Evolutionary conservation across 2,888 invertebrate species (phyloP), one percentile per base, ranked within the genome.

Genomic region (Anoplius nigerrimus): DNA sequence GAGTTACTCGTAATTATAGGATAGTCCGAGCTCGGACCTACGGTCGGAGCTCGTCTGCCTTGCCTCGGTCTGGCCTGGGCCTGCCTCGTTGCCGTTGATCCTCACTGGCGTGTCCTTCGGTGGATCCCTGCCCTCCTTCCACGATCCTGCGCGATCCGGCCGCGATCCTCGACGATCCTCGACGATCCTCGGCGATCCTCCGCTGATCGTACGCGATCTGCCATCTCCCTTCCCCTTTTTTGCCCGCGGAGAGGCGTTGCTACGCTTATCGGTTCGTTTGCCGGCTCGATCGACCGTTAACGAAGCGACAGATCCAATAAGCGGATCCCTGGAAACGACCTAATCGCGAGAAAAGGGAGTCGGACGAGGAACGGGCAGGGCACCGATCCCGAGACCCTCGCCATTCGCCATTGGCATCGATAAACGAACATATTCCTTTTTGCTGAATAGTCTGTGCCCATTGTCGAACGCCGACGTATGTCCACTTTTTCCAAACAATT

Each of bases 1-100:
- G 88, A 88, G 87, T 88, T 88, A 88, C 88, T 88, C 88, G 87
- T 88, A 88, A 88, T 88, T 88, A 88, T 88, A 88, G 88, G 87
- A 87, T 87, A 86, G 86, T 81, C 84, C 79, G 78, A 72, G 77
- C 82, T 80, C 80, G 77, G 78, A 82, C 81, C 82, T 81, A 81
- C 77, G 80, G 75, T 76, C 79, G 71, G 74, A 78, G 75, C 78
- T 82, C 80, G 82, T 78, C 80, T 81, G 76, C 75, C 78, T 80
- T 65, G 54, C 60, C 64, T 68, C 62, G 60, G 34, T 69, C 64
- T 67, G 58, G 51, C 57, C 71, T 34, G 53, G 57, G 66, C 53
- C 71, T 76, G 80, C 79, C 85, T 84, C 75, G 85, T 84, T 85
- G 83, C 84, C 69, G 74, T 34, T 75, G 76, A 67, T 46, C 56